Evolutionary conservation across 2,888 invertebrate species (phyloP).

Genomic region (Melanargia galathea): DNA sequence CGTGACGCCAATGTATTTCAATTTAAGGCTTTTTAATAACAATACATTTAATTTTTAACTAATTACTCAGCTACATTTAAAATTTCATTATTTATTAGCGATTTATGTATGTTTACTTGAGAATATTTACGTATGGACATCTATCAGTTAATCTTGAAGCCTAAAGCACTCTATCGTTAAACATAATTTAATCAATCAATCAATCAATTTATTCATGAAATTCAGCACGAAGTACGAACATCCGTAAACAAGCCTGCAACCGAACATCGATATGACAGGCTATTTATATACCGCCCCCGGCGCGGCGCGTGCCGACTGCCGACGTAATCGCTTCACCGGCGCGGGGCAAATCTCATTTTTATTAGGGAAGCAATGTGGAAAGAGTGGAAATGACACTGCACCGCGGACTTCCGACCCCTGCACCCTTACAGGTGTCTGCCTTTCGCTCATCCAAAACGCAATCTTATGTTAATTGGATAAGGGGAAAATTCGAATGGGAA

Average conservation of each 20-base stretch:
- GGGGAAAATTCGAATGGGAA: conserved; percentile 49
- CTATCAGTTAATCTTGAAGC: background rate
- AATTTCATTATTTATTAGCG: no score
- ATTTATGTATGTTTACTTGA: no score
- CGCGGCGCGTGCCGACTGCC: conserved; percentile 42
- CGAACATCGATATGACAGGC: conserved; percentile 36
- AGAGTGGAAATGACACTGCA: conserved; percentile 80
- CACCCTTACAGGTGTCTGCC: conserved; percentile 44
- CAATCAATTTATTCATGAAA: conserved; percentile 6
- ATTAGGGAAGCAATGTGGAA: conserved; percentile 75
- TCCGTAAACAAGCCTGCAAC: conserved; percentile 29
- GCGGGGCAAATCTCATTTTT: conserved; percentile 73
- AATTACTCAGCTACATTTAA: background rate
- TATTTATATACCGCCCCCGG: conserved; percentile 38
- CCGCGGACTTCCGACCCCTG: conserved; percentile 74
- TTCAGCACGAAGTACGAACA: conserved; percentile 24
- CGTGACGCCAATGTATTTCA: background rate
- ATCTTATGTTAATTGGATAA: conserved; percentile 43
- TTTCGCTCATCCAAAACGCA: conserved; percentile 27
- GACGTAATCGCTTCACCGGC: conserved; percentile 45
- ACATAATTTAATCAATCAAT: background rate
- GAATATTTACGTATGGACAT: no score
- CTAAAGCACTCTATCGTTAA: background rate
- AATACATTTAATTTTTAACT: background rate
- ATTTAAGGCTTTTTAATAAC: background rate